These are phyloP conservation scores for Prosapia bicincta DNA, from an alignment of 2,888 invertebrate genomes.

Conservation along the genomic window DNA sequence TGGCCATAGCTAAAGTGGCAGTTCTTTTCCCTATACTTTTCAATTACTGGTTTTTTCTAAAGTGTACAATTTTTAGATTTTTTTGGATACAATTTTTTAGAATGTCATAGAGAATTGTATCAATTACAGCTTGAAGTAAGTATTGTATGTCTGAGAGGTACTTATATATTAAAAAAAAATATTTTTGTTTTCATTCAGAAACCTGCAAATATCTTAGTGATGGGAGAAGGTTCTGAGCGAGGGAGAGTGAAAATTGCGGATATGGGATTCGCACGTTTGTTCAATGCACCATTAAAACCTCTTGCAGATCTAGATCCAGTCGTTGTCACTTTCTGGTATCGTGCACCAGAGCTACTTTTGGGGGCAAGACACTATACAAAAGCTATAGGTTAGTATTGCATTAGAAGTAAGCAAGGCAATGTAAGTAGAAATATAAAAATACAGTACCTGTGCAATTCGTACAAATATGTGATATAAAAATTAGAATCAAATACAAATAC, in stretches of 20 bases:
- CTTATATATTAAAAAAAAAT: not conserved
- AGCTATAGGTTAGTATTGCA: slow-evolving; percentile 74
- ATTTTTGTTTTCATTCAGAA: slow-evolving; percentile 56
- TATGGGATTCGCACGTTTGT: slow-evolving; percentile 98
- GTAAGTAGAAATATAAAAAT: too few relatives aligned
- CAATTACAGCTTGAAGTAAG: too few relatives aligned
- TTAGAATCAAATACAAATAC: too few relatives aligned
- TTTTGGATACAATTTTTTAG: too few relatives aligned
- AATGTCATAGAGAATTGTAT: too few relatives aligned
- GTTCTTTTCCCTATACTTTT: too few relatives aligned
- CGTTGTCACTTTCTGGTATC: slow-evolving; percentile 99
- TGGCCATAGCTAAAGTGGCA: too few relatives aligned
- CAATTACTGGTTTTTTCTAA: too few relatives aligned
- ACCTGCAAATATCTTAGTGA: slow-evolving; percentile 98
- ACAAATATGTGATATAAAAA: too few relatives aligned
- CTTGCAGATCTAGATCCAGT: slow-evolving; percentile 98
- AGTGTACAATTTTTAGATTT: too few relatives aligned
- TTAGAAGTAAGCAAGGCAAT: too few relatives aligned
- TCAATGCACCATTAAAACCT: slow-evolving; percentile 96
- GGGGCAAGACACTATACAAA: slow-evolving; percentile 97
- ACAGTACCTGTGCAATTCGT: too few relatives aligned
- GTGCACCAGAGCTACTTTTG: slow-evolving; percentile 92
- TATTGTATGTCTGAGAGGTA: not conserved
- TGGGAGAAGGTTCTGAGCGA: slow-evolving; percentile 97
- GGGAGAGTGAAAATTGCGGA: slow-evolving; percentile 98